These are phyloP conservation scores for Drosophila chauvacae DNA, from an alignment of 1,140 invertebrate species.

Conservation along the genomic window DNA sequence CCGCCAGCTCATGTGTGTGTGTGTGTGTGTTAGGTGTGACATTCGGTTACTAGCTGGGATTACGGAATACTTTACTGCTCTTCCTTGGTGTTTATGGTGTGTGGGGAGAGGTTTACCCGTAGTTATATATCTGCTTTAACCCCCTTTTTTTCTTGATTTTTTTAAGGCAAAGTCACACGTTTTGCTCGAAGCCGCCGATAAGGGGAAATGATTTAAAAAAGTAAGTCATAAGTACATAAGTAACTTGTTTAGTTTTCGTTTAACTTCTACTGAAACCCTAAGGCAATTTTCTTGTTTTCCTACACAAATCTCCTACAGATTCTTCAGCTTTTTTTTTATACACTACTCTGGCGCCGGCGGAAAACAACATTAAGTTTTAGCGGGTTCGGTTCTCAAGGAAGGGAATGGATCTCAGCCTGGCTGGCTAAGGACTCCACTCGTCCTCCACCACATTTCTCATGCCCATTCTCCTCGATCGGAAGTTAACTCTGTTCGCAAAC, in stretches of 20 bases:
- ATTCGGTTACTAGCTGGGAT: slow-evolving; percentile 49
- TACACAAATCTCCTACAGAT: slow-evolving; percentile 43
- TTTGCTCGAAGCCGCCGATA: slow-evolving; percentile 36
- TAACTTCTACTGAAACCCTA: slow-evolving; percentile 79
- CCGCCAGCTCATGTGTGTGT: slow-evolving; percentile 27
- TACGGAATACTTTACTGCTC: slow-evolving; percentile 48
- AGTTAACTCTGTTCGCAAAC: slow-evolving; percentile 15
- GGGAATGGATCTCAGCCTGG: slow-evolving; percentile 27
- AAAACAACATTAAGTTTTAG: slow-evolving; percentile 41
- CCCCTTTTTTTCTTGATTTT: slow-evolving; percentile 8
- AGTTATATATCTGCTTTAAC: slow-evolving; percentile 64
- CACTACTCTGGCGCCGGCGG: slow-evolving; percentile 36
- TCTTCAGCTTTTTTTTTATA: slow-evolving; percentile 16
- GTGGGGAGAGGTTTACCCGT: slow-evolving; percentile 63
- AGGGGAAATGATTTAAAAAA: slow-evolving; percentile 55
- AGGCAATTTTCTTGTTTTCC: slow-evolving; percentile 64
- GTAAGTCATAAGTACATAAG: slow-evolving; percentile 30
- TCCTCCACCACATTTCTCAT: slow-evolving; percentile 16
- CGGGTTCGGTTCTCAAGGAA: slow-evolving; percentile 25
- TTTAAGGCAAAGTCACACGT: slow-evolving; percentile 69
- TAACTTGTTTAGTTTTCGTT: slow-evolving; percentile 40
- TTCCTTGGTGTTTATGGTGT: slow-evolving; percentile 24
- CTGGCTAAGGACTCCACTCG: slow-evolving; percentile 21
- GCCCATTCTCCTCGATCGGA: slow-evolving; percentile 23
- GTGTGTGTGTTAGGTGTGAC: slow-evolving; percentile 30